Conservation (phyloP, 30 jellyfish, hydroid and myxozoan species). For the Hydractinia symbiolongicarpus region DNA sequence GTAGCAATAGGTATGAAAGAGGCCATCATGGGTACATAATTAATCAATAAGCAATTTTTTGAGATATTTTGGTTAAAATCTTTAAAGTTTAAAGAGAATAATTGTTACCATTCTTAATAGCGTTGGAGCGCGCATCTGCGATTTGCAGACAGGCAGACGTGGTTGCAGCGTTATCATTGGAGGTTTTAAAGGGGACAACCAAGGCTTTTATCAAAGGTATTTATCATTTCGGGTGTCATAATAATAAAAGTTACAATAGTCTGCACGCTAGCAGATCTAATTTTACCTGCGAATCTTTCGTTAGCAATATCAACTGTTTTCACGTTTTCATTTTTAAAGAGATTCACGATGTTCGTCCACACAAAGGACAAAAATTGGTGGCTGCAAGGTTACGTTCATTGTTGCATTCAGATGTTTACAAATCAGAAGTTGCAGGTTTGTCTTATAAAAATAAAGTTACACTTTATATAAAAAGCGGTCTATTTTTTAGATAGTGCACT, state of each 20-base stretch:
- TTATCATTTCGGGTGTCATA: no score
- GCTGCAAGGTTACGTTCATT: conserved; percentile 72
- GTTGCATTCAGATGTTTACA: conserved; percentile 68
- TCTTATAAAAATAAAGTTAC: neutral
- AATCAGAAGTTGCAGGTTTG: conserved; percentile 85
- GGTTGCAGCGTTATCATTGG: conserved; percentile 81
- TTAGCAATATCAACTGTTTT: no score
- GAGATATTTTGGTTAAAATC: no score
- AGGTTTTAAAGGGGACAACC: conserved; percentile 86
- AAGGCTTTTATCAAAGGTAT: conserved; percentile 70
- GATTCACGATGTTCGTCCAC: conserved; percentile 87
- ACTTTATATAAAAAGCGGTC: no score
- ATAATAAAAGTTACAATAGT: no score
- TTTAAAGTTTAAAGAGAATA: no score
- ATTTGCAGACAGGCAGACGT: conserved; percentile 84
- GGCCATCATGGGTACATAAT: no score
- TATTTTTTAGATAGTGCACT: no score
- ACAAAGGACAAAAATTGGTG: conserved; percentile 73
- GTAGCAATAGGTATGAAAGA: no score
- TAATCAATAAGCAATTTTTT: no score
- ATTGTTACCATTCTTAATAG: conserved; percentile 3
- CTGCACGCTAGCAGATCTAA: no score
- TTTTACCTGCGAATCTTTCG: no score
- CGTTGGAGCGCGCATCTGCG: conserved; percentile 66
- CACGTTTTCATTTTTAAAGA: conserved; percentile 28